A percentile compares a stretch with the other conserved stretches of the same genome.
Conservation (phyloP, 2,113 vertebrate genomes). For the Ginglymostoma cirratum region DNA sequence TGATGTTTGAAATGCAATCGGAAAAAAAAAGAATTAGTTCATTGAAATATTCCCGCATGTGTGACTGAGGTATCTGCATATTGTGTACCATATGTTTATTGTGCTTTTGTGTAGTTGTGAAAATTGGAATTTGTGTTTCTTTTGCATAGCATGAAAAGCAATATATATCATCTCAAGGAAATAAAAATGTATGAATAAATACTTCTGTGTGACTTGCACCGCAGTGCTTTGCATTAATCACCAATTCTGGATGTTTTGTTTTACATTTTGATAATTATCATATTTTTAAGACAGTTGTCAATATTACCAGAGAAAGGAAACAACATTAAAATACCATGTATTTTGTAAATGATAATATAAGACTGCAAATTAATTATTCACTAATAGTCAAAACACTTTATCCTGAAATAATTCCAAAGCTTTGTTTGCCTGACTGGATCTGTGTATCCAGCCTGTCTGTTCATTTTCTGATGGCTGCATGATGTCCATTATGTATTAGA, state of each 20-base stretch:
- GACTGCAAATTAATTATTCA: neutral
- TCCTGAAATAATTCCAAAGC: neutral
- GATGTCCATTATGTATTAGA: neutral
- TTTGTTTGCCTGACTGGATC: neutral
- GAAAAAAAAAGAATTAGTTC: neutral
- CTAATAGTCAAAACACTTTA: neutral
- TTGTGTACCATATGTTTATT: conserved; percentile 13
- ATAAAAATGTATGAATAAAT: conserved; percentile 26
- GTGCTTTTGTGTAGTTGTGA: conserved; percentile 29
- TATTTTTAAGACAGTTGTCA: neutral
- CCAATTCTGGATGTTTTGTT: neutral
- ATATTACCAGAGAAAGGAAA: neutral
- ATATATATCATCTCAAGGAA: conserved; percentile 20
- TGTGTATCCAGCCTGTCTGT: neutral
- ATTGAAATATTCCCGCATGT: conserved; percentile 9
- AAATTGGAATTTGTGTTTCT: conserved; percentile 14
- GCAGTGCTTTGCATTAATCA: neutral
- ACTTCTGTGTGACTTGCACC: neutral
- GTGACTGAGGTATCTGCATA: neutral
- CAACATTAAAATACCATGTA: neutral
- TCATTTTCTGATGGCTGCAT: neutral
- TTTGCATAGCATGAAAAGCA: conserved; percentile 11
- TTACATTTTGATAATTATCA: neutral
- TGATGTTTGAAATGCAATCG: neutral
- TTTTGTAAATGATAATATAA: conserved; percentile 15